Evolutionary conservation across 2,888 invertebrate species (phyloP).

Genomic region (Scrobipalpa costella): DNA sequence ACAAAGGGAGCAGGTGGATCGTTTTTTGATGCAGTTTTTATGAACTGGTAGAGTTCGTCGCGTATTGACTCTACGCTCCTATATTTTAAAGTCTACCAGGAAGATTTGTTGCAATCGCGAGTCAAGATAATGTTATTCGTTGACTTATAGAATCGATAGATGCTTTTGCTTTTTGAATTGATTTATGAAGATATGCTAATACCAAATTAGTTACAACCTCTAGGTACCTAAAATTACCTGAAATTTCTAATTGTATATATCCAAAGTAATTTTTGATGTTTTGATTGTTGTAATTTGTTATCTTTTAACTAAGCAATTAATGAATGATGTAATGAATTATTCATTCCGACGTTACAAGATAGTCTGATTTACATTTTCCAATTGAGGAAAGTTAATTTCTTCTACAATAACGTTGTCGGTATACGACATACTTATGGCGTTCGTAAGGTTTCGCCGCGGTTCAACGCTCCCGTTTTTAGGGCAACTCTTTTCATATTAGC

Average conservation of each 20-base stretch:
- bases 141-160: too few relatives aligned
- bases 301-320: conserved; percentile 4
- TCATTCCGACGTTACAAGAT: conserved; percentile 6
- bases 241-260: background rate
- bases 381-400: conserved; percentile 13
- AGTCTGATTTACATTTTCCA: conserved; percentile 9
- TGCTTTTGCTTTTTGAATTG: too few relatives aligned
- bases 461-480: conserved; percentile 44
- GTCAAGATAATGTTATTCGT: too few relatives aligned
- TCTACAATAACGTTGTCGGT: conserved; percentile 3
- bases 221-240: too few relatives aligned
- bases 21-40: conserved; percentile 40
- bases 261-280: background rate
- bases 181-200: too few relatives aligned
- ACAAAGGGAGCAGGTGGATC: conserved; percentile 54
- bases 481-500: conserved; percentile 35
- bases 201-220: background rate
- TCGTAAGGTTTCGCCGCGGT: conserved; percentile 21
- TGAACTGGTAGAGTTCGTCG: conserved; percentile 24
- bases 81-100: background rate
- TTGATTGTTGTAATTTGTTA: background rate
- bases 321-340: background rate
- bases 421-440: conserved; percentile 17
- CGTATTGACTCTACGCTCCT: background rate
- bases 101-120: background rate